These are phyloP conservation scores for Cryptomyrus ogoouensis DNA, from an alignment of 2,113 vertebrate species.

Conservation along the genomic window DNA sequence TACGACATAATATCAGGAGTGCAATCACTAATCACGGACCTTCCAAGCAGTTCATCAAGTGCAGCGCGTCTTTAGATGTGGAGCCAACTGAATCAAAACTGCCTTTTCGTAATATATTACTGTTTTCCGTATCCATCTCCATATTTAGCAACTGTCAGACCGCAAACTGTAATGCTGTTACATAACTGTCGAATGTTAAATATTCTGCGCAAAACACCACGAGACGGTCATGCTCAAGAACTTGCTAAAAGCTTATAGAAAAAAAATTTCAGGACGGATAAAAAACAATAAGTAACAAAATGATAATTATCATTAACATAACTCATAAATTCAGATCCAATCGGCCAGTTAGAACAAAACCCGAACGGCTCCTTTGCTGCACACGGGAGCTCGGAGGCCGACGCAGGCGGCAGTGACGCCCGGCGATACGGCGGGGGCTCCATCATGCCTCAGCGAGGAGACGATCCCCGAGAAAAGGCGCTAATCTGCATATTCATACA, in stretches of 20 bases:
- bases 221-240: neutral
- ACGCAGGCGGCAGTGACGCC: neutral
- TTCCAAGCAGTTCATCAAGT: neutral
- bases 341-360: conserved; percentile 21
- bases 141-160: neutral
- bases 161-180: neutral
- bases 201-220: neutral
- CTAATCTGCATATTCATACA: neutral
- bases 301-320: neutral
- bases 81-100: neutral
- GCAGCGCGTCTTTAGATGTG: neutral
- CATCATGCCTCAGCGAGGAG: neutral
- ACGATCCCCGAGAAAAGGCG: neutral
- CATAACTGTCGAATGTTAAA: neutral
- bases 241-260: neutral
- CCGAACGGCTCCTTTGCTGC: neutral
- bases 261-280: neutral
- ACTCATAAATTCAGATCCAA: conserved; percentile 21
- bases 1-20: neutral
- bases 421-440: neutral
- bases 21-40: neutral
- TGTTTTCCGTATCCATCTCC: neutral
- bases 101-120: neutral
- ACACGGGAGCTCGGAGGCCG: neutral
- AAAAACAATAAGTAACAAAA: neutral